Percentiles rank a stretch among this genome's conserved stretches.
phyloP scores from a whole-genome alignment of 2,113 vertebrate species.

The Epinephelus cyanopodus region DNA sequence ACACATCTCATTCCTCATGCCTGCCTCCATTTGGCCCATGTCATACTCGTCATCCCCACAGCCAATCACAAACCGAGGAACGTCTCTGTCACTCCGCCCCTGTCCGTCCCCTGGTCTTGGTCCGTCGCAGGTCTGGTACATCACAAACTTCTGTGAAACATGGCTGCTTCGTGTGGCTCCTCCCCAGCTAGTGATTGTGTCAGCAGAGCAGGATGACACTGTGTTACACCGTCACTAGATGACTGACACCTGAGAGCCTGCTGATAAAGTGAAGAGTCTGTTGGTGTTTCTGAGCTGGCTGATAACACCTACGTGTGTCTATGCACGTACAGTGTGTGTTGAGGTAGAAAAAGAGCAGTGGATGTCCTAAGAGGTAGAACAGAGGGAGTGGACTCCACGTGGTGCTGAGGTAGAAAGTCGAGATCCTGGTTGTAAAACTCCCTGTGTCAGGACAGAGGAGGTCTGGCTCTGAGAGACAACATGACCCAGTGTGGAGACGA shows the following conservation, averaged over 20 bases:
- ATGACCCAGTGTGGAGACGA: conserved; percentile 14
- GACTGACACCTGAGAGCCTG: conserved; percentile 17
- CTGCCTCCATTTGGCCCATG: conserved; percentile 79
- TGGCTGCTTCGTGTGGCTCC: conserved; percentile 34
- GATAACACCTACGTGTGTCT: conserved; percentile 21
- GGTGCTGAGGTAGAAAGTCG: conserved; percentile 47
- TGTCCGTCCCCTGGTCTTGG: conserved; percentile 58
- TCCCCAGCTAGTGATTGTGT: neutral
- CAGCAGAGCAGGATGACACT: conserved; percentile 17
- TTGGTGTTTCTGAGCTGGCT: neutral
- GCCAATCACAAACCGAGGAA: conserved; percentile 89
- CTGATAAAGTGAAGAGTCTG: conserved; percentile 17
- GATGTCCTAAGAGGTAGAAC: conserved; percentile 32
- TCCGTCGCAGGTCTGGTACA: conserved; percentile 83
- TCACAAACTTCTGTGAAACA: conserved; percentile 78
- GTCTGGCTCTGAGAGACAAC: conserved; percentile 10
- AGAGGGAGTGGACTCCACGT: neutral
- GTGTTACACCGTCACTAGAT: neutral
- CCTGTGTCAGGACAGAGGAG: conserved; percentile 48
- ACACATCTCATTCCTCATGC: conserved; percentile 88
- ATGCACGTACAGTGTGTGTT: neutral
- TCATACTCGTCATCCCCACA: conserved; percentile 86
- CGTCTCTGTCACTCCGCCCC: conserved; percentile 68
- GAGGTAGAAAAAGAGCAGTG: conserved; percentile 40
- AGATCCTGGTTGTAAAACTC: conserved; percentile 8